Base-by-base conservation (phyloP, 2,113 vertebrate species). In the Genyomyrus donnyi region DNA sequence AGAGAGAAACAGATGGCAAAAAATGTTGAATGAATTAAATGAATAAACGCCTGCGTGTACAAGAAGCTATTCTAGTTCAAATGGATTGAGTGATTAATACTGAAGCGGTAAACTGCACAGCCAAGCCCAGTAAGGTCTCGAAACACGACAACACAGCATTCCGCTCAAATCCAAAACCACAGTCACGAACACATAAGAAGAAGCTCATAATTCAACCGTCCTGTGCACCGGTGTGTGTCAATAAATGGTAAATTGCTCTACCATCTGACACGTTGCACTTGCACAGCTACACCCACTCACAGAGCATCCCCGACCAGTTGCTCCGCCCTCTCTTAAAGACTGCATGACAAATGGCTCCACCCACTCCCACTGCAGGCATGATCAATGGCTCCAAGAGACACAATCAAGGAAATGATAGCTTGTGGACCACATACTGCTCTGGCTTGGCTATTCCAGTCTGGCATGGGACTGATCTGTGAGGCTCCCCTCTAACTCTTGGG, bases 311-410 rank as follows among this genome's bases (percentile, higher is more conserved):
- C 13, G 24, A 11, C 66, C 66, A 31, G 66, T 74, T 39, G 70
- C 35, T 42, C 70, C 70, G 6, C 70, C 70, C 35, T 39, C 35
- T 35, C 70, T 7, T 8, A 62, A 58, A 58, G 6, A 21, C 21
- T 62, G 56, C 56, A 10, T 66, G 58, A 66, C 58, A 27, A 66
- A 66, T 66, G 9, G 50, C 24, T 48, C 35, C 45, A 80, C 85
- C 24, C 50, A 88, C 62, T 83, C 85, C 39, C 46, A 89, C 88
- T 87, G 21, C 85, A 70, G 90, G 46, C 27, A 74, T 39, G 42
- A 74, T 52, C 50, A 70, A 83, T 52, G 15, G n/a, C 39, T 90
- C 84, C n/a, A 49, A 87, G 83, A 85, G 19, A 53, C 39, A 48
- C 35, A 66, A 86, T 27, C 10, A 7, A 17, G 17, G 31, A 24